Evolutionary conservation across 2,888 invertebrate genomes (phyloP), one percentile per base, ranked within the genome.

Genomic region (Acleris cristana): DNA sequence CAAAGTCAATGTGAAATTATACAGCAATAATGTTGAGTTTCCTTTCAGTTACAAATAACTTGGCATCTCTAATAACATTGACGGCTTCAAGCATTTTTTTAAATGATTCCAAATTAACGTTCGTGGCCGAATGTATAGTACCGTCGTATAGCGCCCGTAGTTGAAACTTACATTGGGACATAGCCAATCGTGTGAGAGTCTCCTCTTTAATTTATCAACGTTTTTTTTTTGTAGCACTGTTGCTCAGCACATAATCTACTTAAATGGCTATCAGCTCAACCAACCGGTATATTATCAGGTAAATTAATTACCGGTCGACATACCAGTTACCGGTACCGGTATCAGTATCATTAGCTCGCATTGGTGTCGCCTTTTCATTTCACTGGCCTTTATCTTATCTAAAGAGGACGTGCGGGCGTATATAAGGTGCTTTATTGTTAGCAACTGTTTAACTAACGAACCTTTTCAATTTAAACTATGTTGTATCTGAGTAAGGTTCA

Each of bases 331-430:
- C 66, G 66, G 66, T 66, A 79, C 78, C 76, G 74, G 79, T 87
- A 86, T 88, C 87, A 78, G 82, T 83, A 84, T 85, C 87, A 88
- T 89, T 89, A 89, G 80, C 75, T 76, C 80, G 83, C 85, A 90
- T 90, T 89, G 88, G 88, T 90, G 92, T 86, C 90, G 85, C 79
- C 83, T 81, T 77, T 85, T 80, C 83, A 82, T 84, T 89, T 87
- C 85, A 87, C 85, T 88, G 84, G 85, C 86, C 87, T 85, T 88
- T 92, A 92, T 92, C 92, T 92, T 89, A 92, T 92, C 92, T 89
- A 92, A 89, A 90, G 90, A 92, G 92, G 92, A 92, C 92, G 92
- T 92, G 90, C 91, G 92, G 91, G 90, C 80, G 48, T 83, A 85
- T 84, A 87, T 86, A 86, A 81, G 80, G 85, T 82, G 79, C 83